A percentile compares a stretch with the other conserved stretches of the same genome.
phyloP scores from a whole-genome alignment of 2,797 vertebrate species.

The Merluccius polli region DNA sequence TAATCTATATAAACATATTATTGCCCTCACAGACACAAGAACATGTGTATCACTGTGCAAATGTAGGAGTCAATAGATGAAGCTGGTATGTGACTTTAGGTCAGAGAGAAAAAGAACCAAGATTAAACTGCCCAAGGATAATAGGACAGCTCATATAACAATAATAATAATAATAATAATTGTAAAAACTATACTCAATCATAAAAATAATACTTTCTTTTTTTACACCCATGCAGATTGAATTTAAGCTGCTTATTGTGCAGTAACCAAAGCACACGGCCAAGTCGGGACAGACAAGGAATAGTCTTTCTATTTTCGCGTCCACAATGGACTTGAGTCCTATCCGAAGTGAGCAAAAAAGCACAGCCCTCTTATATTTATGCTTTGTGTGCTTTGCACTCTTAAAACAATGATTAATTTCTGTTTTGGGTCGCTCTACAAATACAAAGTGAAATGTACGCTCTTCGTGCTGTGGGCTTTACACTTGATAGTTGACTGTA shows the following conservation, averaged over 20 bases:
- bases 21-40: too few species aligned
- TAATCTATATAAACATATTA: too few species aligned
- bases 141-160: conserved; percentile 22
- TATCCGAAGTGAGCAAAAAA: not conserved
- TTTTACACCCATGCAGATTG: not conserved
- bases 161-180: not conserved
- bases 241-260: not conserved
- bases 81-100: too few species aligned
- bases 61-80: too few species aligned
- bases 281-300: too few species aligned
- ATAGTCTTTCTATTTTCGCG: too few species aligned
- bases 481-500: not conserved
- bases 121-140: conserved; percentile 3
- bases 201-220: conserved; percentile 9
- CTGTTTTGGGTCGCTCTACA: too few species aligned
- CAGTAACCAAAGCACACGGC: too few species aligned
- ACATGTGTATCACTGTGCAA: too few species aligned
- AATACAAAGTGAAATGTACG: too few species aligned
- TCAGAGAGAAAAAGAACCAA: too few species aligned
- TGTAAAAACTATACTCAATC: conserved; percentile 18
- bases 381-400: not conserved
- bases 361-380: not conserved
- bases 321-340: not conserved
- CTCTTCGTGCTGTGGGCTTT: not conserved
- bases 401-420: not conserved